Base-by-base conservation (phyloP, 1,140 invertebrate genomes). In the Zaprionus lachaisei region DNA sequence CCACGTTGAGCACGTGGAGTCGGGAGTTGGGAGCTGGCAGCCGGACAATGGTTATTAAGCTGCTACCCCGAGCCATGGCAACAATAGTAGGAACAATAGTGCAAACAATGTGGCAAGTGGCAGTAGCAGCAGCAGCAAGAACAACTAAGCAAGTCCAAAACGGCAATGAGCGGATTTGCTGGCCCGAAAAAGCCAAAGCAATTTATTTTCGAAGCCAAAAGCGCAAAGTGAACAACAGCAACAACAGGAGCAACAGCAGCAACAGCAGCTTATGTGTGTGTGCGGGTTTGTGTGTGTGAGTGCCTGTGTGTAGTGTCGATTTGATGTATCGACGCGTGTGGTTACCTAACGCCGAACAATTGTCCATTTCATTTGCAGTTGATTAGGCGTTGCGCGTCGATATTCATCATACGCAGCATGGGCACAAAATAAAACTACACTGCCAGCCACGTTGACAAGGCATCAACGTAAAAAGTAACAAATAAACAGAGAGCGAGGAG, bases 301-400 rank as follows among this genome's bases (percentile, higher is more conserved):
- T 66, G 14, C 20, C 62, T 14, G 64, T 61, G 70, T 81, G 51
- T 61, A 74, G 84, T 90, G 84, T 77, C 81, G 80, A 84, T 84
- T 89, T 89, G 84, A 89, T 89, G 81, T 84, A 89, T 89, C 85
- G 84, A 90, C 74, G 85, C 81, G 78, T 79, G 84, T 60, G 81
- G 84, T 87, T 87, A 81, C 78, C 84, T 69, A 68, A 61, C 60
- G 60, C 34, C 79, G 72, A 67, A 77, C 81, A 89, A 89, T 90
- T 90, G 84, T 90, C 81, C 85, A 89, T 89, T 89, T 89, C 85
- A 89, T 89, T 89, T 89, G 81, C 85, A 84, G 85, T 89, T 89
- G 81, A 90, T 89, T 90, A 90, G 81, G 75, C 85, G 71, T 71
- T 64, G 67, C 81, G 65, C 66, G 41, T 55, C 67, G 75, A 81